phyloP scores from a whole-genome alignment of 1,140 invertebrate genomes.

The Bombyx mori region ASM3026992v2 NC_085111.1:7874001-7874500 shows the following conservation, averaged over 20 bases:
- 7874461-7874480: not conserved
- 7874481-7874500: no score
- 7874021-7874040: no score
- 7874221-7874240: slow-evolving; percentile 71
- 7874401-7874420: slow-evolving; percentile 42
- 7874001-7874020: no score
- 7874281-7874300: slow-evolving; percentile 73
- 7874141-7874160: not conserved
- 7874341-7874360: slow-evolving; percentile 53
- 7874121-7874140: no score
- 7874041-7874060: no score
- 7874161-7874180: slow-evolving; percentile 65
- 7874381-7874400: slow-evolving; percentile 73
- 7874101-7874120: no score
- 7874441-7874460: not conserved
- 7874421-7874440: slow-evolving; percentile 1
- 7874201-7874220: slow-evolving; percentile 72
- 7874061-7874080: no score
- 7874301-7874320: slow-evolving; percentile 59
- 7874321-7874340: slow-evolving; percentile 64
- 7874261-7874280: slow-evolving; percentile 73
- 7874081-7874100: no score
- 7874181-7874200: slow-evolving; percentile 73
- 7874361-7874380: slow-evolving; percentile 43
- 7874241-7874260: slow-evolving; percentile 69